Percentiles rank a stretch among this genome's conserved stretches.
These are phyloP conservation scores for Unio pictorum DNA, from an alignment of 2,888 invertebrate genomes.

Conservation along the genomic window DNA sequence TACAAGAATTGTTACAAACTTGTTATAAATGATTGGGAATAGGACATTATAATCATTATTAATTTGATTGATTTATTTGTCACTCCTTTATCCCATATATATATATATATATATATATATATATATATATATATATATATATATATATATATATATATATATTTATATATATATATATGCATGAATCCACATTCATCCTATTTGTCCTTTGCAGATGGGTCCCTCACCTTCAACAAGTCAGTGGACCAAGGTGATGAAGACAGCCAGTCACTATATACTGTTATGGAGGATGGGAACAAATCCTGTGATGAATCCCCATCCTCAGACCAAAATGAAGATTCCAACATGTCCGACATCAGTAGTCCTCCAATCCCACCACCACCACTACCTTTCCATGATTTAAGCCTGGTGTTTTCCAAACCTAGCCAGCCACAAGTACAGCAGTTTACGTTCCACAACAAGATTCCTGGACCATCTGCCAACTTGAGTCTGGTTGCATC, in stretches of 20 bases:
- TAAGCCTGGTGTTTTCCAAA: constrained; percentile 5
- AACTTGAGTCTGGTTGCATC: too few relatives aligned
- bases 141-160: too few relatives aligned
- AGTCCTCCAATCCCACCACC: constrained; percentile 54
- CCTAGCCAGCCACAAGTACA: neutral
- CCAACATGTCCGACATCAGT: constrained; percentile 57
- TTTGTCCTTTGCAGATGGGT: constrained; percentile 78
- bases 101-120: neutral
- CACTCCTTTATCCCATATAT: neutral
- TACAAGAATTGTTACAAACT: neutral
- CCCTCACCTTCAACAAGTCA: constrained; percentile 92
- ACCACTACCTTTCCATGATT: constrained; percentile 42
- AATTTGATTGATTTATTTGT: neutral
- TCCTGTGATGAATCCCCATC: constrained; percentile 76
- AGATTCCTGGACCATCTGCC: too few relatives aligned
- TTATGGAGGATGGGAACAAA: constrained; percentile 82
- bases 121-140: too few relatives aligned
- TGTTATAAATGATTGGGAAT: neutral
- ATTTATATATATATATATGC: too few relatives aligned
- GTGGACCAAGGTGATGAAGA: constrained; percentile 78
- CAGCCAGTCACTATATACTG: constrained; percentile 76
- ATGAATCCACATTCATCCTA: neutral
- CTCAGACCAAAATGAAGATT: constrained; percentile 62
- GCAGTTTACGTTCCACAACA: too few relatives aligned
- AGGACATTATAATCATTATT: neutral